phyloP scores from a whole-genome alignment of 2,888 invertebrate species.

The Rhamphomyia laevipes region DNA sequence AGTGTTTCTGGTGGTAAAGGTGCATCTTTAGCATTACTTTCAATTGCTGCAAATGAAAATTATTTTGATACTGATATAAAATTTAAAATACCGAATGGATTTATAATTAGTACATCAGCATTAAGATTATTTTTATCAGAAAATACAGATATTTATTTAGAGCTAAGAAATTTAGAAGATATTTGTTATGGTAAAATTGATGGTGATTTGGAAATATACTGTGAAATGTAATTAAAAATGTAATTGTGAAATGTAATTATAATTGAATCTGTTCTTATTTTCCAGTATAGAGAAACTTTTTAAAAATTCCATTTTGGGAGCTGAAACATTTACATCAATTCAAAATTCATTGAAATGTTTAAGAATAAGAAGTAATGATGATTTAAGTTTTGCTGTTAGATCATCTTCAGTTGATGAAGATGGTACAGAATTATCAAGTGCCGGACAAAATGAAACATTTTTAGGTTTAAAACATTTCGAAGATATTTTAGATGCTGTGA shows the following conservation, averaged over 20 bases:
- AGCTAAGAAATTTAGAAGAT: slow-evolving; percentile 29
- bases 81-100: slow-evolving; percentile 50
- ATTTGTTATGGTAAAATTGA: slow-evolving; percentile 33
- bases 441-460: slow-evolving; percentile 73
- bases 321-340: neutral
- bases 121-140: slow-evolving; percentile 46
- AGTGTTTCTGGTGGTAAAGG: slow-evolving; percentile 66
- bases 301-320: no score
- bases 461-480: slow-evolving; percentile 49
- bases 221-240: slow-evolving; percentile 34
- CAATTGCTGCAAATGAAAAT: slow-evolving; percentile 17
- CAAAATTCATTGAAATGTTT: neutral
- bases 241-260: neutral
- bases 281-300: no score
- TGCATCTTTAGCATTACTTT: slow-evolving; percentile 56
- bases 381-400: slow-evolving; percentile 49
- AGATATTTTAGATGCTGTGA: slow-evolving; percentile 46
- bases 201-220: slow-evolving; percentile 41
- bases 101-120: slow-evolving; percentile 54
- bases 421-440: slow-evolving; percentile 64
- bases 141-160: slow-evolving; percentile 37
- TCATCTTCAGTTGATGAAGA: slow-evolving; percentile 70
- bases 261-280: no score
- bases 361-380: slow-evolving; percentile 20
- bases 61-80: slow-evolving; percentile 14